These are phyloP conservation scores for Marasmarcha lunaedactyla DNA, from an alignment of 2,888 invertebrate genomes.

Conservation along the genomic window DNA sequence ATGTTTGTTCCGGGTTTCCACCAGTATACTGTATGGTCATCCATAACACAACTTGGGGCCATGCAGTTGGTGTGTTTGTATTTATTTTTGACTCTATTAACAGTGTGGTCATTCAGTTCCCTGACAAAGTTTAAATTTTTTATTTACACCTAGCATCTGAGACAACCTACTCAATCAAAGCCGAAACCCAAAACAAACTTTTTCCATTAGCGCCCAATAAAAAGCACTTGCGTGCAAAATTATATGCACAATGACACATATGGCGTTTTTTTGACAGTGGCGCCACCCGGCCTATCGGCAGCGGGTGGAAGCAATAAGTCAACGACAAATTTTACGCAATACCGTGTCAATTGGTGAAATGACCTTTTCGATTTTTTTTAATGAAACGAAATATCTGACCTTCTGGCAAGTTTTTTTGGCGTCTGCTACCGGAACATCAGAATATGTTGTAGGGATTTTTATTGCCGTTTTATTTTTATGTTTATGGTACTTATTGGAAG, in stretches of 20 bases:
- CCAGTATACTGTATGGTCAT: too few species aligned
- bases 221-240: too few species aligned
- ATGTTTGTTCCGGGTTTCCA: too few species aligned
- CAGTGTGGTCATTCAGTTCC: too few species aligned
- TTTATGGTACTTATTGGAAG: background rate
- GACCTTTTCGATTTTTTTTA: slow-evolving; percentile 15
- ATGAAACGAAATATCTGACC: slow-evolving; percentile 1
- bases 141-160: too few species aligned
- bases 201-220: too few species aligned
- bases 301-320: slow-evolving; percentile 40
- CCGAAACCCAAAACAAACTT: too few species aligned
- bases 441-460: background rate
- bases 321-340: slow-evolving; percentile 21
- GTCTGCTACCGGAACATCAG: background rate
- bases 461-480: background rate
- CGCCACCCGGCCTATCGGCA: slow-evolving; percentile 27
- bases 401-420: background rate
- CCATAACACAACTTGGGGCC: too few species aligned
- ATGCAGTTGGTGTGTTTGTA: too few species aligned
- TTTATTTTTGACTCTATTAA: too few species aligned
- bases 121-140: too few species aligned
- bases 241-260: background rate
- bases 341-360: slow-evolving; percentile 6
- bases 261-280: slow-evolving; percentile 24
- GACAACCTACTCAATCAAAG: too few species aligned